These are phyloP conservation scores for Norana najaformis DNA, from an alignment of 2,888 invertebrate genomes.

Conservation along the genomic window DNA sequence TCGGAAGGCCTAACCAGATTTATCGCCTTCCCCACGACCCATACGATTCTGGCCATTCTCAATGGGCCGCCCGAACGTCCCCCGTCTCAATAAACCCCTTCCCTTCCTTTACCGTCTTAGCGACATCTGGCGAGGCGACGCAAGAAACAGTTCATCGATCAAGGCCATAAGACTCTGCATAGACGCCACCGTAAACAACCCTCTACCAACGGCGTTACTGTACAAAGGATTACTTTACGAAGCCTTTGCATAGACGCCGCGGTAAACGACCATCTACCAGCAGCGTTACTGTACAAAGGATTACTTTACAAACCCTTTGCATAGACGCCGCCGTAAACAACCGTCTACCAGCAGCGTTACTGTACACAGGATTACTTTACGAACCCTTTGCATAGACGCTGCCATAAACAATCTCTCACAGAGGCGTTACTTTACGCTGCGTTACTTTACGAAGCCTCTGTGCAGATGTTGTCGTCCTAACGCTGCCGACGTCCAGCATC, in stretches of 20 bases:
- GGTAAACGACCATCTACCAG: no score
- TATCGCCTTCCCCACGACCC: not conserved
- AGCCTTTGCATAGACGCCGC: no score
- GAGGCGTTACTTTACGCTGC: no score
- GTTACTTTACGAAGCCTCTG: no score
- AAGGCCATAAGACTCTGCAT: not conserved
- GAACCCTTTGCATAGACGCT: no score
- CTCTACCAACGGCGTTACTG: not conserved
- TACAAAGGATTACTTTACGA: no score
- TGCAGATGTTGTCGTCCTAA: no score
- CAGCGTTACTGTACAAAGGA: no score
- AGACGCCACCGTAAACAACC: not conserved
- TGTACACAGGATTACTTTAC: no score
- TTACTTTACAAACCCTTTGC: no score
- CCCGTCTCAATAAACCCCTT: not conserved
- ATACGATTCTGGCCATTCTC: not conserved
- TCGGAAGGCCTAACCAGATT: not conserved
- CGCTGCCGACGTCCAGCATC: no score
- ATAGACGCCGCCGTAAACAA: not conserved
- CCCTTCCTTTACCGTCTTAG: not conserved
- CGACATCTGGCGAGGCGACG: not conserved
- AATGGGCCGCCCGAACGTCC: not conserved
- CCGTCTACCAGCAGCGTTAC: not conserved
- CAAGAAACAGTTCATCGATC: not conserved
- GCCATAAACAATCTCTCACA: no score